phyloP scores from a whole-genome alignment of 2,888 invertebrate genomes.

The Conomelus anceps region DNA sequence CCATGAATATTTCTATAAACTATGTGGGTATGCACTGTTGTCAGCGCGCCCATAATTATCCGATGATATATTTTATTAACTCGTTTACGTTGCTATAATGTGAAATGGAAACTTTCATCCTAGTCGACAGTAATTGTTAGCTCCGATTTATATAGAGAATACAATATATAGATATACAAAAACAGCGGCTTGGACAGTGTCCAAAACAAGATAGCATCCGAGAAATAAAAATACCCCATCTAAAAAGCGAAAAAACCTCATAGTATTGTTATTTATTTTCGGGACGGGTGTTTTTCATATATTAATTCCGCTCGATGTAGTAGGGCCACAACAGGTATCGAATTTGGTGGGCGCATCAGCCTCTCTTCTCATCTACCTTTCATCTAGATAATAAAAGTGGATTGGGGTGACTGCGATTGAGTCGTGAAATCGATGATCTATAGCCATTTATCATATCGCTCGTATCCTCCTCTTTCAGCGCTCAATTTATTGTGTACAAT shows the following conservation, averaged over 20 bases:
- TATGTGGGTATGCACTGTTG: background rate
- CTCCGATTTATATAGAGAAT: background rate
- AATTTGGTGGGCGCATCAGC: background rate
- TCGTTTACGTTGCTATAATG: conserved; percentile 8
- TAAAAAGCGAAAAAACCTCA: background rate
- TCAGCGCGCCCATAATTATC: conserved; percentile 3
- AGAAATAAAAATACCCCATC: background rate
- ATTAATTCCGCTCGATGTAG: background rate
- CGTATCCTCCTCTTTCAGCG: background rate
- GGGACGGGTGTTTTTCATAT: background rate
- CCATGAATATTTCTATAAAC: background rate
- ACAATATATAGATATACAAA: background rate
- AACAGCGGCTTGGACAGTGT: background rate
- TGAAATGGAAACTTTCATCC: background rate
- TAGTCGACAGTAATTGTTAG: background rate
- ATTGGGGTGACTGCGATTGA: background rate
- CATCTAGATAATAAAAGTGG: background rate
- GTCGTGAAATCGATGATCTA: background rate
- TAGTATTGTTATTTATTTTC: background rate
- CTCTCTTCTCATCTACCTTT: background rate
- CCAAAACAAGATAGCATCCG: background rate
- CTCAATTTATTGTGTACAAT: background rate
- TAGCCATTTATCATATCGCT: background rate
- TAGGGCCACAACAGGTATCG: background rate
- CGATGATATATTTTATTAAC: conserved; percentile 7